phyloP scores from a whole-genome alignment of 2,888 invertebrate genomes.

The Himalopsyche tibetana region DNA sequence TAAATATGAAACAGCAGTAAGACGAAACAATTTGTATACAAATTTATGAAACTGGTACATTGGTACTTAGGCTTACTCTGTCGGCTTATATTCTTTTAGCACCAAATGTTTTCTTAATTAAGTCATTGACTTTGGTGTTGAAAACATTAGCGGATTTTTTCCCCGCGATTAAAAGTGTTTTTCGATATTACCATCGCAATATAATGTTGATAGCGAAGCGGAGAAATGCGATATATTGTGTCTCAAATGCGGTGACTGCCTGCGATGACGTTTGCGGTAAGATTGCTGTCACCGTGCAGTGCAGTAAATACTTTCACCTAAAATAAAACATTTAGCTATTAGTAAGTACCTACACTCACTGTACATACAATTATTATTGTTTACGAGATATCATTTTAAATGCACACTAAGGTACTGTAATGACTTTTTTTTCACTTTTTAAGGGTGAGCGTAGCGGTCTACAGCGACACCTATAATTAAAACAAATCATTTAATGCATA shows the following conservation, averaged over 20 bases:
- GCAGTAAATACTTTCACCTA: conserved; percentile 26
- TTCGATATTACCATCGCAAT: background rate
- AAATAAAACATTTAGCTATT: background rate
- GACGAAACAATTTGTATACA: no score
- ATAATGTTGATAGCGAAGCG: background rate
- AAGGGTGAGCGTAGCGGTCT: no score
- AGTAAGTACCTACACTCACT: background rate
- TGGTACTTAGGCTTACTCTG: no score
- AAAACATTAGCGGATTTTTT: background rate
- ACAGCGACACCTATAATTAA: no score
- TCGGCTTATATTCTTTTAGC: no score
- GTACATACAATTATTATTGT: conserved; percentile 17
- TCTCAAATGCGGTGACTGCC: background rate
- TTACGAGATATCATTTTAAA: background rate
- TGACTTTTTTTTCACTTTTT: no score
- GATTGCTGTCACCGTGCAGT: conserved; percentile 1
- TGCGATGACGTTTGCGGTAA: conserved; percentile 10
- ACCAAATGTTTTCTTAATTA: no score
- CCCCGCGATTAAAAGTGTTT: background rate
- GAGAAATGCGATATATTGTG: conserved; percentile 37
- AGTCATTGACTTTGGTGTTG: no score
- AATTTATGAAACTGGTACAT: no score
- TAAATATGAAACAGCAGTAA: no score
- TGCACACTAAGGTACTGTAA: background rate
- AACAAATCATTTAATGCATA: no score